Base-by-base conservation (phyloP, 2,797 vertebrate species). In the Bryconaethiops microstoma region DNA sequence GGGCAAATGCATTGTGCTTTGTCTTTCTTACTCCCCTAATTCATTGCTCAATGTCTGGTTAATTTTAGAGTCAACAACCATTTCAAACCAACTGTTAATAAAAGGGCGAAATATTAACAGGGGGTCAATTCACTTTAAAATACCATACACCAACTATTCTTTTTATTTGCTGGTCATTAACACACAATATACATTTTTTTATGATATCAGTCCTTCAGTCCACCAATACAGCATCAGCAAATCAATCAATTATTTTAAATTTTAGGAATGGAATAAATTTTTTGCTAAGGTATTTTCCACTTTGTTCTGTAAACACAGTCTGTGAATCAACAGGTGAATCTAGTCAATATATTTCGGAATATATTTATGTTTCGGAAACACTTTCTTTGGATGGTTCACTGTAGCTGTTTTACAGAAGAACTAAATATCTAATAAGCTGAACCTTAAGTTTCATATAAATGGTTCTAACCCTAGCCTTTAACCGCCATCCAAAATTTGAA, bases 41-140 rank as follows among this genome's bases (percentile, higher is more conserved):
- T 67, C 42, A 80, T 74, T 59, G 54, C 64, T 74, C 39, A 80
- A 48, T 50, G 52, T 68, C 39, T 80, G 62, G 42, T 74, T 59
- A 21, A 59, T 59, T 23, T 16, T 79, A 79, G 52, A 72, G 23
- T 23, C 21, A 78, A 55, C 21, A 42, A 40, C 13, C 25, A 39
- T 63, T 48, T 71, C 48, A 62, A 79, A 60, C 57, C 16, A 70
- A 69, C 17, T 70, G n/a, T 77, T 78, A 71, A 72, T 48, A 54
- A 72, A 39, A 42, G 5, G 45, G 39, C 59, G 42, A 74, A 60
- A 74, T 55, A 67, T 57, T 19, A 4, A 39, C 12, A 25, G 1
- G 16, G 5, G 16, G 62, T 63, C 13, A n/a, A 17, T n/a, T 69
- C 2, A 2, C 57, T 21, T 39, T 62, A 72, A 29, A 63, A 40